Conservation (phyloP, 23 tunicate species). For the Trididemnum miniatum region DNA sequence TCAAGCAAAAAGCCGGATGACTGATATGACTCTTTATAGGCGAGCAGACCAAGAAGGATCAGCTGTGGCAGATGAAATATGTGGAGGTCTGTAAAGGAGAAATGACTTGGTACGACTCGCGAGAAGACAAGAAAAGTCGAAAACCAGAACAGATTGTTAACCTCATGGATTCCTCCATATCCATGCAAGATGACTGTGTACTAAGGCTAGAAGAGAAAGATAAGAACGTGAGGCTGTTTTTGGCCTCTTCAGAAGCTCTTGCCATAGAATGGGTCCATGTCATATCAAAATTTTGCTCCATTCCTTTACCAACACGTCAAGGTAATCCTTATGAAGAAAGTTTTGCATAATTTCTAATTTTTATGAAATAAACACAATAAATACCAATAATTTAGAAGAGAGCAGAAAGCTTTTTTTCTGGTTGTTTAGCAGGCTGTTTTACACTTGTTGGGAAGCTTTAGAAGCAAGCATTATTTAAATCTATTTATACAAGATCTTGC, state of each 20-base stretch:
- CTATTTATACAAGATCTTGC: no score
- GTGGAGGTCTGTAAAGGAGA: slow-evolving; percentile 34
- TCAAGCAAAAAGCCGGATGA: no score
- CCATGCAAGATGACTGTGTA: neutral
- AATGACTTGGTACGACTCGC: neutral
- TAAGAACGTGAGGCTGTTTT: slow-evolving; percentile 4
- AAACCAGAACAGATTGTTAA: neutral
- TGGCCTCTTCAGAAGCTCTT: slow-evolving; percentile 8
- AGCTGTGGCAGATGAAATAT: slow-evolving; percentile 9
- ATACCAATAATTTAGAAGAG: no score
- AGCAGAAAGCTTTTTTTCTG: no score
- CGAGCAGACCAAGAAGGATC: neutral
- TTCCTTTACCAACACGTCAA: no score
- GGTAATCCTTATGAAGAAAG: no score
- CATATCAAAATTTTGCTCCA: slow-evolving; percentile 14
- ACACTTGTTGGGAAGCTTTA: no score
- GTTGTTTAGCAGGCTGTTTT: no score
- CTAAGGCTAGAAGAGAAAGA: slow-evolving; percentile 31
- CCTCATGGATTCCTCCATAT: slow-evolving; percentile 4
- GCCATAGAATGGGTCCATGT: slow-evolving; percentile 22
- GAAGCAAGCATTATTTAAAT: no score
- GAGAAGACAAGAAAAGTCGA: neutral
- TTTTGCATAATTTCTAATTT: no score
- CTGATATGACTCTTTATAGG: no score
- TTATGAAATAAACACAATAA: no score